These are phyloP conservation scores for Agrochola litura DNA, from an alignment of 2,888 invertebrate genomes.

Conservation along the genomic window DNA sequence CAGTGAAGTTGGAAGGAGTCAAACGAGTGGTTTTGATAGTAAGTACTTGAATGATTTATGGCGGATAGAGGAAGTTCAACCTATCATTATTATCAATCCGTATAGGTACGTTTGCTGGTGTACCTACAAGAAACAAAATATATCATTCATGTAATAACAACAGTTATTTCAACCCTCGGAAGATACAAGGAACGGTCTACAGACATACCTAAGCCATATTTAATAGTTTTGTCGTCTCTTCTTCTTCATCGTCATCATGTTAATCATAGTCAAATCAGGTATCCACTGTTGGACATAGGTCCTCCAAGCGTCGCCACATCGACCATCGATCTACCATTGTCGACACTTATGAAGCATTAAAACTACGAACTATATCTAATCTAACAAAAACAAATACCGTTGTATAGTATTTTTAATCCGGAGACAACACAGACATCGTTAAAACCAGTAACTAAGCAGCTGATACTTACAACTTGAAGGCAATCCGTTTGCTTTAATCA, in stretches of 20 bases:
- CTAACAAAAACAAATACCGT: background rate
- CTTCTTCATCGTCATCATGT: background rate
- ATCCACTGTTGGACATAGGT: too few species aligned
- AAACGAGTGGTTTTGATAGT: background rate
- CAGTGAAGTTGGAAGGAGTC: constrained; percentile 22
- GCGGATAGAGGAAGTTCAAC: constrained; percentile 6
- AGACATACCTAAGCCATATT: background rate
- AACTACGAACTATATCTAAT: background rate
- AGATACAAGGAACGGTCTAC: background rate
- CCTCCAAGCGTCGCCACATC: background rate
- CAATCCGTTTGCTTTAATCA: constrained; percentile 37
- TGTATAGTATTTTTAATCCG: background rate
- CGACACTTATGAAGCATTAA: background rate
- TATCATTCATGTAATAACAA: too few species aligned
- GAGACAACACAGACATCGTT: constrained; percentile 12
- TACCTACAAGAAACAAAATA: background rate
- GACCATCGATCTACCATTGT: background rate
- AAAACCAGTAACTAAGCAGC: constrained; percentile 21
- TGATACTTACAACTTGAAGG: constrained; percentile 8
- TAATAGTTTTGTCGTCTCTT: background rate
- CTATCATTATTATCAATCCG: background rate
- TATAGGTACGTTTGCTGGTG: background rate
- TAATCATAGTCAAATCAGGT: too few species aligned
- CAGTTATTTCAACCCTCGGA: background rate
- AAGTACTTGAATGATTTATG: constrained; percentile 30